Evolutionary conservation across 2,797 vertebrate genomes (phyloP).

Genomic region (Toxotes lorentzi): DNA sequence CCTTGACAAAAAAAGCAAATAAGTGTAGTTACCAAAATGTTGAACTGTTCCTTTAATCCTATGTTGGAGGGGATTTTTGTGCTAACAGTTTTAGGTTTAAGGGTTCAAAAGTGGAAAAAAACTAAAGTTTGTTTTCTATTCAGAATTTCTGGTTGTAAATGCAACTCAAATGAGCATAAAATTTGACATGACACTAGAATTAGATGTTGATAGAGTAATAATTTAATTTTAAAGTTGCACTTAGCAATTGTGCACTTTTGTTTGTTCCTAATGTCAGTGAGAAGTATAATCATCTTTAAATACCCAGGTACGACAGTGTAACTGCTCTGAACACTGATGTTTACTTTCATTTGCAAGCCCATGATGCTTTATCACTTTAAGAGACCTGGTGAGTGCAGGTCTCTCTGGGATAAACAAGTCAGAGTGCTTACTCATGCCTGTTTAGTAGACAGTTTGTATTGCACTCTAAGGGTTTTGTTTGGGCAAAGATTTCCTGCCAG

Average conservation of each 20-base stretch:
- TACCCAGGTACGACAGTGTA: background rate
- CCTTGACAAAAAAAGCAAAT: background rate
- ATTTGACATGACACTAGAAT: background rate
- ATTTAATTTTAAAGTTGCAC: background rate
- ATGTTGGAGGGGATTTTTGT: background rate
- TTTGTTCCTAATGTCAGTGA: background rate
- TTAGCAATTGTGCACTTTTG: background rate
- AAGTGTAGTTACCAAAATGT: background rate
- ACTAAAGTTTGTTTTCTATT: background rate
- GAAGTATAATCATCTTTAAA: background rate
- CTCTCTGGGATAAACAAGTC: constrained; percentile 33
- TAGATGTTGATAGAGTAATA: background rate
- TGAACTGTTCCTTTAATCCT: background rate
- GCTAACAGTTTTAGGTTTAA: background rate
- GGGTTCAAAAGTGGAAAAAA: background rate
- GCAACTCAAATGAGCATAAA: background rate
- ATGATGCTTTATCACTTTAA: background rate
- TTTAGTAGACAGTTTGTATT: constrained; percentile 22
- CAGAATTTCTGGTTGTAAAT: background rate
- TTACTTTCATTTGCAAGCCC: background rate
- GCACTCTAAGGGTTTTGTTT: constrained; percentile 32
- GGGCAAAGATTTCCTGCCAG: constrained; percentile 6
- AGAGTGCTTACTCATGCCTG: constrained; percentile 17
- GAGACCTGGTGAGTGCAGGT: constrained; percentile 14
- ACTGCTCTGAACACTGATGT: background rate